Evolutionary conservation across 2,113 vertebrate genomes (phyloP).

Genomic region (Nasalis larvatus): DNA sequence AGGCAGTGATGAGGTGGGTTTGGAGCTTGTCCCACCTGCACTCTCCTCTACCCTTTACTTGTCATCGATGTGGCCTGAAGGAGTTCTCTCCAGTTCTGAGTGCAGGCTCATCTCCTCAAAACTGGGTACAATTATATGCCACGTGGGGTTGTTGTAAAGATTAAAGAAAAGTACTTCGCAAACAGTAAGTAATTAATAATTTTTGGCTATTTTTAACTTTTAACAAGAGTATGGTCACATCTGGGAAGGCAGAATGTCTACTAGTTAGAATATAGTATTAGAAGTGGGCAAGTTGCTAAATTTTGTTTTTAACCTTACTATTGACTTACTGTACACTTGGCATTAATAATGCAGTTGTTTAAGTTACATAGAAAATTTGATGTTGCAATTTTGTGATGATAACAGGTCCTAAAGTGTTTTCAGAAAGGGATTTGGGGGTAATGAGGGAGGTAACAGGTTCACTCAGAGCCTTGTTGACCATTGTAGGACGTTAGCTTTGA

Average conservation of each 20-base stretch:
- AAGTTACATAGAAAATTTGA: not conserved
- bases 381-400: not conserved
- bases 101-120: not conserved
- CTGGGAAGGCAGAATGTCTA: not conserved
- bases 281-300: not conserved
- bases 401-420: not conserved
- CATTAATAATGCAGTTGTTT: not conserved
- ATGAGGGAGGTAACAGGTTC: not conserved
- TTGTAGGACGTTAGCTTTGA: not conserved
- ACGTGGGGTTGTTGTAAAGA: not conserved
- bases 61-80: not conserved
- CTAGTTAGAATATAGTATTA: not conserved
- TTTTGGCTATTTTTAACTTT: slow-evolving; percentile 4
- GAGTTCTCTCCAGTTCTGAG: not conserved
- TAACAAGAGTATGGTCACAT: not conserved
- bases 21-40: not conserved
- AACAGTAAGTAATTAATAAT: not conserved
- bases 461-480: not conserved
- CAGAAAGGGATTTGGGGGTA: not conserved
- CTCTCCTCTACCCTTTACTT: not conserved
- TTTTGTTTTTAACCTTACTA: not conserved
- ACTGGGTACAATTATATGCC: not conserved
- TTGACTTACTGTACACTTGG: not conserved
- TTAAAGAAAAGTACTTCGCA: not conserved
- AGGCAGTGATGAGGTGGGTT: not conserved